Conservation (phyloP, 2,113 vertebrate genomes). For the Thamnaconus septentrionalis region DNA sequence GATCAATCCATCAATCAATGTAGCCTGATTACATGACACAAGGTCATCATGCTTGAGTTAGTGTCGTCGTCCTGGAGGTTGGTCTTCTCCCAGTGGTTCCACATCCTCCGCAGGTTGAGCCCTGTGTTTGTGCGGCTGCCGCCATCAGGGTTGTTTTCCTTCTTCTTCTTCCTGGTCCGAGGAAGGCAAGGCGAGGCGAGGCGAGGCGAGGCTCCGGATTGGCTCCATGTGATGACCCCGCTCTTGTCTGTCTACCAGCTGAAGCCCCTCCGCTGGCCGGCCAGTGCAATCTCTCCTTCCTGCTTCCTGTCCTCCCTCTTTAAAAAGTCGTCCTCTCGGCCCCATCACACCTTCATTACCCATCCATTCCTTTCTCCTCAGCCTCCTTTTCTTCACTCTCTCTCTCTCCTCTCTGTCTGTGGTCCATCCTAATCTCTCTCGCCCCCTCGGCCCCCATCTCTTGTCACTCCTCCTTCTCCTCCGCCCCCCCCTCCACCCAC, state of each 20-base stretch:
- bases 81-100: too few relatives aligned
- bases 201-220: neutral
- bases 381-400: constrained; percentile 3
- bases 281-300: constrained; percentile 11
- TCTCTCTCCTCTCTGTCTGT: constrained; percentile 3
- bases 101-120: too few relatives aligned
- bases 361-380: constrained; percentile 20
- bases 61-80: too few relatives aligned
- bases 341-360: constrained; percentile 44
- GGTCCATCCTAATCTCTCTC: constrained; percentile 45
- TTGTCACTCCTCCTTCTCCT: constrained; percentile 5
- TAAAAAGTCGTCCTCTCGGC: constrained; percentile 7
- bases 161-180: neutral
- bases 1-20: too few relatives aligned
- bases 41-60: too few relatives aligned
- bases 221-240: neutral
- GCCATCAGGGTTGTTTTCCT: neutral
- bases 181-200: neutral
- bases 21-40: too few relatives aligned
- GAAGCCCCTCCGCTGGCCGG: constrained; percentile 18
- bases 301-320: constrained; percentile 16
- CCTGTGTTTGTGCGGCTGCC: too few relatives aligned
- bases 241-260: constrained; percentile 8
- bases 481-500: constrained; percentile 17
- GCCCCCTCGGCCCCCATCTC: constrained; percentile 19